phyloP scores from a whole-genome alignment of 2,888 invertebrate genomes.

The Elaeidobius kamerunicus region DNA sequence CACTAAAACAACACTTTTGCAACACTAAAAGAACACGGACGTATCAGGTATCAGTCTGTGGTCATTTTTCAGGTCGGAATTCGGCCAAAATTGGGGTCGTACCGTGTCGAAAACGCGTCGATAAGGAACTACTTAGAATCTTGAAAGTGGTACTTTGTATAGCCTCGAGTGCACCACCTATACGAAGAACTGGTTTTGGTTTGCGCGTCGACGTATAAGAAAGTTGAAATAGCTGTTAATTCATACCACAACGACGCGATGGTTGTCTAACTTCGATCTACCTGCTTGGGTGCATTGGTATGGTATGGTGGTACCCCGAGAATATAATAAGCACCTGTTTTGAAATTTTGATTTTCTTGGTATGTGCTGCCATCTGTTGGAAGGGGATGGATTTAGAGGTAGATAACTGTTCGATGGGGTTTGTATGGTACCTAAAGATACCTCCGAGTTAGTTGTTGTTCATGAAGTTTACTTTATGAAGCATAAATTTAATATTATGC shows the following conservation, averaged over 20 bases:
- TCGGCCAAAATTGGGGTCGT: slow-evolving; percentile 23
- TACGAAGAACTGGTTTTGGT: slow-evolving; percentile 31
- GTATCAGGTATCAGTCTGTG: slow-evolving; percentile 8
- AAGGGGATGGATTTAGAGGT: no score
- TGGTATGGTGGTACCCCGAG: no score
- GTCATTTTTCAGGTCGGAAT: slow-evolving; percentile 21
- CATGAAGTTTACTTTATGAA: no score
- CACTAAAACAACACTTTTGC: no score
- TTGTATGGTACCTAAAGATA: not conserved
- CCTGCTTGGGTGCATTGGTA: not conserved
- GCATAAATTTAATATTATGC: no score
- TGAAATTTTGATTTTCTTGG: no score
- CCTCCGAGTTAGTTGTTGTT: no score
- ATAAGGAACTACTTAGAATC: slow-evolving; percentile 25
- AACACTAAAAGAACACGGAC: slow-evolving; percentile 16
- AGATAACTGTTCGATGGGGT: no score
- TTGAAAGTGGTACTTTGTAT: slow-evolving; percentile 30
- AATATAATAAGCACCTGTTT: no score
- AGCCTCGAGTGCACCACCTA: slow-evolving; percentile 28
- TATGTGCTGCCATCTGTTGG: no score
- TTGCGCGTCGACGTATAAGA: slow-evolving; percentile 25
- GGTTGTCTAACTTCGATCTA: slow-evolving; percentile 24
- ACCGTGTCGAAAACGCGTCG: slow-evolving; percentile 18
- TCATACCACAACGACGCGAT: slow-evolving; percentile 26
- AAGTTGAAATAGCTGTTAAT: slow-evolving; percentile 31